Evolutionary conservation across 2,113 vertebrate genomes (phyloP).

Genomic region (Alexandromys fortis): DNA sequence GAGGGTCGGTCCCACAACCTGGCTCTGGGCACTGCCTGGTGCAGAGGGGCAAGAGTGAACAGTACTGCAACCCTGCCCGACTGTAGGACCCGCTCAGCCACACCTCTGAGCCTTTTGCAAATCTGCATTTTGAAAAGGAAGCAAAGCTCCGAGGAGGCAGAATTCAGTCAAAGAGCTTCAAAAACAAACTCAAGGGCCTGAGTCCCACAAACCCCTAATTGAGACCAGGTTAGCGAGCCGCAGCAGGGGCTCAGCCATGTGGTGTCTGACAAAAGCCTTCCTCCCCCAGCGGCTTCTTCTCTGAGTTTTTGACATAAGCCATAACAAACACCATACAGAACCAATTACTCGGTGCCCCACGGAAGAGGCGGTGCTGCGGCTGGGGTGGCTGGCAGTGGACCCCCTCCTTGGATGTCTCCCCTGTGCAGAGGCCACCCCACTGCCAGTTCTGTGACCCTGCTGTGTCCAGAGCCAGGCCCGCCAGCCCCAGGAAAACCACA

Average conservation of each 20-base stretch:
- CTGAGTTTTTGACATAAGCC: slow-evolving; percentile 65
- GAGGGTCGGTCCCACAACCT: not conserved
- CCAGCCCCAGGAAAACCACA: slow-evolving; percentile 29
- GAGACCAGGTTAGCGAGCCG: slow-evolving; percentile 79
- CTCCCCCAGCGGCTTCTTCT: slow-evolving; percentile 62
- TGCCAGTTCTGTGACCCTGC: not conserved
- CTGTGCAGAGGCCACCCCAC: not conserved
- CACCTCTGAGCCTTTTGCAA: not conserved
- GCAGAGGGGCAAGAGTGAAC: not conserved
- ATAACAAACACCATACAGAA: slow-evolving; percentile 47
- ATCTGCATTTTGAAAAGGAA: not conserved
- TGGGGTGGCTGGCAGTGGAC: not conserved
- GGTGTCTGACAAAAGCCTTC: slow-evolving; percentile 63
- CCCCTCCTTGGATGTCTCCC: not conserved
- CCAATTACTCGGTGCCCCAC: not conserved
- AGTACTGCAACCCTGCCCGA: not conserved
- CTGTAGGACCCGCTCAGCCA: slow-evolving; percentile 51
- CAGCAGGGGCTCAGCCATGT: slow-evolving; percentile 51
- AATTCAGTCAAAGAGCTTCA: not conserved
- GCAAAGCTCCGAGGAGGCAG: not conserved
- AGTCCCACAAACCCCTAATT: slow-evolving; percentile 80
- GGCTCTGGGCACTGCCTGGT: not conserved
- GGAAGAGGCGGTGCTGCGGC: not conserved
- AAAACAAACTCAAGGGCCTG: slow-evolving; percentile 11
- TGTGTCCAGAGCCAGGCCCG: not conserved